Conservation (phyloP, 2,113 vertebrate genomes). For the Prunella himalayana region DNA sequence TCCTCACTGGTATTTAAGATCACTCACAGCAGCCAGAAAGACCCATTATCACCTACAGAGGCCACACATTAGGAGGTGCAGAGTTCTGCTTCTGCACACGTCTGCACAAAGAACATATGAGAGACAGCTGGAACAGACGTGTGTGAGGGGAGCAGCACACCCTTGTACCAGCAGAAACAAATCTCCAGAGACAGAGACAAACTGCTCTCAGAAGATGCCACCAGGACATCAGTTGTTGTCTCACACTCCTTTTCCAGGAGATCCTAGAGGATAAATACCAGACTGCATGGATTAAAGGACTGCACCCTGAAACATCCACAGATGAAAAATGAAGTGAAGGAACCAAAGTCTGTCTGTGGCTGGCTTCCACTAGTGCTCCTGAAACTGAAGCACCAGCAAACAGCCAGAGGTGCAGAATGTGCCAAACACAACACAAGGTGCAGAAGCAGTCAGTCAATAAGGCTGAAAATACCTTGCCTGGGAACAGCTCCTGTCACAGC, state of each 20-base stretch:
- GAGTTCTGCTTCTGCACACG: background rate
- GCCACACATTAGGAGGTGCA: background rate
- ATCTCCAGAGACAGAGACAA: background rate
- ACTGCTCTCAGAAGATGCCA: background rate
- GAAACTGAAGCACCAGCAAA: background rate
- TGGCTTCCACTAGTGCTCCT: background rate
- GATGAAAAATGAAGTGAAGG: background rate
- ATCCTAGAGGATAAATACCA: background rate
- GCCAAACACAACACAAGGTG: background rate
- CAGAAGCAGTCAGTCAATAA: background rate
- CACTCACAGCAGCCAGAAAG: background rate
- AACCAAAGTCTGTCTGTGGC: background rate
- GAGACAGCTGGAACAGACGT: rapidly evolving
- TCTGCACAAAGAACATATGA: background rate
- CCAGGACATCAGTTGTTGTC: background rate
- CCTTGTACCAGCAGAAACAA: background rate
- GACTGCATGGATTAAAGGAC: background rate
- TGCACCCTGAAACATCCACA: background rate
- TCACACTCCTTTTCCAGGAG: rapidly evolving
- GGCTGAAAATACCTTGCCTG: background rate
- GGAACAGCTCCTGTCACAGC: background rate
- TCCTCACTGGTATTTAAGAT: background rate
- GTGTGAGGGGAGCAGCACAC: rapidly evolving
- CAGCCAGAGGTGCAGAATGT: background rate
- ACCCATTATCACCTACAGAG: background rate